These are phyloP conservation scores for Atherinomorus stipes DNA, from an alignment of 2,113 vertebrate genomes.

Conservation along the genomic window DNA sequence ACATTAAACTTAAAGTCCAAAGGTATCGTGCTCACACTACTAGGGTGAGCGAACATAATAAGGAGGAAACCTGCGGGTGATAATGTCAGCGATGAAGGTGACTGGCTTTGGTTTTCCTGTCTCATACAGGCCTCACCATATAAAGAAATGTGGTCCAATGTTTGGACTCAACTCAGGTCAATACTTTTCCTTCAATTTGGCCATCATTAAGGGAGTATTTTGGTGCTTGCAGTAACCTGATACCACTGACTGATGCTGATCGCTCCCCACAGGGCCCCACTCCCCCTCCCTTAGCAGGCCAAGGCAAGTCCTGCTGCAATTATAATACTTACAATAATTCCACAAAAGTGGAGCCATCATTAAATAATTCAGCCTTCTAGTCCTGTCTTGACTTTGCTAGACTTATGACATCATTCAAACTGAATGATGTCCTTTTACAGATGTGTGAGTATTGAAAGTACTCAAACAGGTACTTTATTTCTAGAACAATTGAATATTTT, in stretches of 20 bases:
- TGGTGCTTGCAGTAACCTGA: slow-evolving; percentile 91
- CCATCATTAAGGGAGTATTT: slow-evolving; percentile 92
- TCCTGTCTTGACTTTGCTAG: slow-evolving; percentile 86
- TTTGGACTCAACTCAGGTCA: slow-evolving; percentile 88
- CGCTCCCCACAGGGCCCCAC: slow-evolving; percentile 89
- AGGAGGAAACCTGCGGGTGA: background rate
- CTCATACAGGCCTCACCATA: slow-evolving; percentile 68
- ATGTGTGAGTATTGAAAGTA: slow-evolving; percentile 59
- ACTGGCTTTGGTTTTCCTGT: slow-evolving; percentile 77
- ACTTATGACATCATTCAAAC: slow-evolving; percentile 86
- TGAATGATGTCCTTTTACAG: slow-evolving; percentile 87
- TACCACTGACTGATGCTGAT: slow-evolving; percentile 88
- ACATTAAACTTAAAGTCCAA: background rate
- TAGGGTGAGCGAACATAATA: background rate
- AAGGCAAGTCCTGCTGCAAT: slow-evolving; percentile 89
- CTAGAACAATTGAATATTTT: slow-evolving; percentile 40
- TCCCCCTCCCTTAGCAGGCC: slow-evolving; percentile 62
- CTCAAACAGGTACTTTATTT: slow-evolving; percentile 42
- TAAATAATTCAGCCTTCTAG: slow-evolving; percentile 90
- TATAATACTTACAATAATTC: slow-evolving; percentile 96
- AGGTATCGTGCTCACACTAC: background rate
- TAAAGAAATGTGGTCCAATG: slow-evolving; percentile 84
- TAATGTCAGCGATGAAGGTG: slow-evolving; percentile 22
- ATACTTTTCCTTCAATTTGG: slow-evolving; percentile 88
- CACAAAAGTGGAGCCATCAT: slow-evolving; percentile 91